These are phyloP conservation scores for Etheostoma cragini DNA, from an alignment of 2,113 vertebrate species.

Conservation along the genomic window DNA sequence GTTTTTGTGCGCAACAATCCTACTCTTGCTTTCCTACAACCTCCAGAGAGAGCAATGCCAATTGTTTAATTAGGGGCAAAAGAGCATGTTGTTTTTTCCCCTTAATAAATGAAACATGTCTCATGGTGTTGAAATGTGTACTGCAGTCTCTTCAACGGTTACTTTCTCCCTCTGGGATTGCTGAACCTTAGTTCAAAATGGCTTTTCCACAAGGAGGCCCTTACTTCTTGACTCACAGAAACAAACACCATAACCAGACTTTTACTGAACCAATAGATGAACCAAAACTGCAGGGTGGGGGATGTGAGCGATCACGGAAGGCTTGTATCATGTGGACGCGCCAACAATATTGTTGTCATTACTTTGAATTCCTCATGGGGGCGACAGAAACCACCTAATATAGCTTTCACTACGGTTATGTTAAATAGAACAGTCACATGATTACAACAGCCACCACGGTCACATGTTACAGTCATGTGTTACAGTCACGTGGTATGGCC, in stretches of 20 bases:
- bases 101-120: constrained; percentile 44
- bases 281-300: background rate
- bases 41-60: constrained; percentile 25
- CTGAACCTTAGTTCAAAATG: constrained; percentile 26
- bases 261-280: background rate
- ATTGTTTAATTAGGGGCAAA: constrained; percentile 14
- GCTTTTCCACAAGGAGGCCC: constrained; percentile 10
- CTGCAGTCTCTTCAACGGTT: constrained; percentile 19
- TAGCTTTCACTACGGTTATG: too few species aligned
- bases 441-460: too few species aligned
- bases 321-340: too few species aligned
- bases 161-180: constrained; percentile 30
- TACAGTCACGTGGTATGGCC: too few species aligned
- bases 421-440: too few species aligned
- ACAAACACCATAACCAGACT: constrained; percentile 10
- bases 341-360: too few species aligned
- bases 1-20: constrained; percentile 27
- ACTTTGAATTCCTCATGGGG: too few species aligned
- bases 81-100: constrained; percentile 49
- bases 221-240: constrained; percentile 5
- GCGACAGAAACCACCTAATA: too few species aligned
- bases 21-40: constrained; percentile 7
- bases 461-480: too few species aligned
- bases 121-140: constrained; percentile 47
- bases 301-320: too few species aligned